Percentiles rank a stretch among this genome's conserved stretches.
Evolutionary conservation across 2,888 invertebrate genomes (phyloP).

Genomic region (Falcaria lacertinaria): DNA sequence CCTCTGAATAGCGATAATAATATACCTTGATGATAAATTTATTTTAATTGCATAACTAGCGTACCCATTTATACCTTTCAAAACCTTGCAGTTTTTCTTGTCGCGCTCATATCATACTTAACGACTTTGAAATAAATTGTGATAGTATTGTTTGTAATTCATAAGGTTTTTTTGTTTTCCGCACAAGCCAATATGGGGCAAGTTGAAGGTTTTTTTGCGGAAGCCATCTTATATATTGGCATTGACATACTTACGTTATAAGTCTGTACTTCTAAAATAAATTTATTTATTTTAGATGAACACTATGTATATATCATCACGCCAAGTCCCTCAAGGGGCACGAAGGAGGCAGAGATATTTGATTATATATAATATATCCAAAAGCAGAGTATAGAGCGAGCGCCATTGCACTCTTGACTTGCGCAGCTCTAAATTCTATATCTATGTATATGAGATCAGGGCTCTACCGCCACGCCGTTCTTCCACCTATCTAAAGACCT

Average conservation of each 20-base stretch:
- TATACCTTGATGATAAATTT: conserved; percentile 6
- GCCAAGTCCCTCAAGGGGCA: no score
- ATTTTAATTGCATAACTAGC: conserved; percentile 12
- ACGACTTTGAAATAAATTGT: conserved; percentile 6
- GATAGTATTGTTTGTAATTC: conserved; percentile 9
- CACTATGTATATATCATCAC: no score
- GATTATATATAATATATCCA: no score
- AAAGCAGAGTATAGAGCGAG: no score
- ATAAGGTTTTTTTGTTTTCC: conserved; percentile 21
- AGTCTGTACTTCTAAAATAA: neutral
- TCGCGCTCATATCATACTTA: conserved; percentile 3
- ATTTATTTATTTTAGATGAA: no score
- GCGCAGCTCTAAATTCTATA: no score
- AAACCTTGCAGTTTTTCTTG: conserved; percentile 20
- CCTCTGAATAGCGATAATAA: neutral
- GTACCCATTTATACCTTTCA: conserved; percentile 16
- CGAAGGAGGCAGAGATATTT: no score
- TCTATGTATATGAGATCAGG: no score
- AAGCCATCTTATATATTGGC: conserved; percentile 28
- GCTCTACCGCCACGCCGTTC: no score
- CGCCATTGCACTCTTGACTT: no score
- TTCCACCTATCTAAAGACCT: no score
- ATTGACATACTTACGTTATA: conserved; percentile 29
- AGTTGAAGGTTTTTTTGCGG: conserved; percentile 51
- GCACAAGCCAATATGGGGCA: conserved; percentile 32